phyloP scores from a whole-genome alignment of 2,888 invertebrate species.

The Augochlorella aurata region DNA sequence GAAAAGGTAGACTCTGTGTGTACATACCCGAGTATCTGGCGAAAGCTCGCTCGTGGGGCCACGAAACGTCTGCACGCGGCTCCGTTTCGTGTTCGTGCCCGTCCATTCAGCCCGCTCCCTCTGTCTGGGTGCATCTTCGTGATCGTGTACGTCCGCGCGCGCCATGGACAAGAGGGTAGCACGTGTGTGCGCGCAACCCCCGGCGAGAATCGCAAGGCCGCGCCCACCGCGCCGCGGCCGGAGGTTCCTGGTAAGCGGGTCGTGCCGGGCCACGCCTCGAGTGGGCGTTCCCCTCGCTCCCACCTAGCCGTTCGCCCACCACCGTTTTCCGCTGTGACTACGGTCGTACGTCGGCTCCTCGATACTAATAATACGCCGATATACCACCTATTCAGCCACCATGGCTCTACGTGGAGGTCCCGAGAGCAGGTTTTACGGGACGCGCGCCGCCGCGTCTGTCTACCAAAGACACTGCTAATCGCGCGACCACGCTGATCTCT shows the following conservation, averaged over 20 bases:
- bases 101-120: conserved; percentile 54
- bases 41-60: conserved; percentile 71
- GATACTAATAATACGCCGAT: conserved; percentile 79
- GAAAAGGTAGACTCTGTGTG: conserved; percentile 65
- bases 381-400: conserved; percentile 79
- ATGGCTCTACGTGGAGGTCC: conserved; percentile 74
- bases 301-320: conserved; percentile 32
- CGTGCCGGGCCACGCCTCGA: conserved; percentile 71
- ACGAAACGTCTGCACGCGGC: conserved; percentile 68
- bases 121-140: conserved; percentile 42
- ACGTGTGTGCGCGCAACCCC: conserved; percentile 70
- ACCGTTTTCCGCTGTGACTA: conserved; percentile 60
- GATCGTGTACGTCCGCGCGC: conserved; percentile 45
- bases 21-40: conserved; percentile 74
- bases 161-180: conserved; percentile 55
- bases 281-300: conserved; percentile 72
- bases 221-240: conserved; percentile 68
- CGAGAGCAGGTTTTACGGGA: conserved; percentile 71
- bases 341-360: conserved; percentile 64
- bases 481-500: conserved; percentile 58
- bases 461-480: conserved; percentile 65
- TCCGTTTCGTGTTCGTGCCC: conserved; percentile 58
- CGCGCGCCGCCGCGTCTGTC: conserved; percentile 61
- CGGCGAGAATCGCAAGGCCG: conserved; percentile 35
- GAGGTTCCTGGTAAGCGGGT: conserved; percentile 71